phyloP scores from a whole-genome alignment of 2,113 vertebrate genomes.

The Erpornis zantholeuca region DNA sequence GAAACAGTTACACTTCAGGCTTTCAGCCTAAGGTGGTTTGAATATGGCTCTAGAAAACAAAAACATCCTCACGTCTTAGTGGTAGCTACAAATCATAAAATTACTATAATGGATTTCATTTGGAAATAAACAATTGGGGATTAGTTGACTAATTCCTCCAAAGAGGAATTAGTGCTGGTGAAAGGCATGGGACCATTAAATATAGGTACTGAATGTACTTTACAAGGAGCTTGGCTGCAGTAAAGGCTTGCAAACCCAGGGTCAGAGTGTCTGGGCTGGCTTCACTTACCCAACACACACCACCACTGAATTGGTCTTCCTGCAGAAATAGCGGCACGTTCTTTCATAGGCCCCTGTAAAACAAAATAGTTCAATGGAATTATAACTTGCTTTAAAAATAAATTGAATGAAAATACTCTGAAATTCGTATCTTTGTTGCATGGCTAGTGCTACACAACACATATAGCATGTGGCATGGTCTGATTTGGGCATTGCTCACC shows the following conservation, averaged over 20 bases:
- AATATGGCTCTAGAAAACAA: not conserved
- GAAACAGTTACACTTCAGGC: not conserved
- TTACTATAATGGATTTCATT: not conserved
- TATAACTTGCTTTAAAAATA: not conserved
- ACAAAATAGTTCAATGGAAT: not conserved
- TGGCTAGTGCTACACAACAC: not conserved
- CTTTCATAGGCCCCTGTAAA: not conserved
- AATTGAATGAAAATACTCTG: not conserved
- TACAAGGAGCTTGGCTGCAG: not conserved
- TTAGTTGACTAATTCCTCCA: not conserved
- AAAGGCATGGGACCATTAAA: not conserved
- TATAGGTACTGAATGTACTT: not conserved
- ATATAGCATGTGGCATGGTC: not conserved
- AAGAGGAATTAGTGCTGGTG: not conserved
- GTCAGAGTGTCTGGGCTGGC: not conserved
- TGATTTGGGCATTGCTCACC: not conserved
- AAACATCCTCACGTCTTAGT: not conserved
- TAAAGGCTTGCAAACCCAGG: not conserved
- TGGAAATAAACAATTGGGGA: not conserved
- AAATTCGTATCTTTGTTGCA: not conserved
- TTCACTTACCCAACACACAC: conserved; percentile 47
- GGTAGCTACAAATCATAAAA: not conserved
- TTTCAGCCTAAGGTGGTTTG: not conserved
- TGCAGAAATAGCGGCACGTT: not conserved
- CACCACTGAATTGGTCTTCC: conserved; percentile 28